These are phyloP conservation scores for Mormyrus hasselquistii DNA, from an alignment of 2,797 vertebrate species.

Conservation along the genomic window DNA sequence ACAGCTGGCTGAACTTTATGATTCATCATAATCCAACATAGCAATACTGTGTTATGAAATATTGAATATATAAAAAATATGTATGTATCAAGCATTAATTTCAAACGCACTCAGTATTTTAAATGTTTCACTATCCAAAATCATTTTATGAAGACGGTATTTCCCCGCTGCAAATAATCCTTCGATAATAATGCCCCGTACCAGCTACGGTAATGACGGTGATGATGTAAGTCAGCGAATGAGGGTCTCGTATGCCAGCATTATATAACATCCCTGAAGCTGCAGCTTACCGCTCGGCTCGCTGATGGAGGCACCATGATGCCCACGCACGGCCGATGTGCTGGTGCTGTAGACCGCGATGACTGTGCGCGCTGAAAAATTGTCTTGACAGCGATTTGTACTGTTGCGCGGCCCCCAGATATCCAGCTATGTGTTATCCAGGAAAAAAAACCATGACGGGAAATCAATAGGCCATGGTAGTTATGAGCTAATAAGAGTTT, in stretches of 20 bases:
- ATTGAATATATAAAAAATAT: neutral
- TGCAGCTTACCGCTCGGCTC: neutral
- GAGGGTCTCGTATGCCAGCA: neutral
- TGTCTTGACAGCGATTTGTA: constrained; percentile 46
- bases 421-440: constrained; percentile 63
- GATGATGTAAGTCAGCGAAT: neutral
- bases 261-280: neutral
- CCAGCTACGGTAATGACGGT: neutral
- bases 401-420: neutral
- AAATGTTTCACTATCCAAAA: neutral
- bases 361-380: constrained; percentile 57
- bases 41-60: neutral
- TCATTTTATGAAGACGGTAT: neutral
- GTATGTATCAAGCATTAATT: neutral
- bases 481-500: constrained; percentile 69
- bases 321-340: neutral
- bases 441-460: constrained; percentile 66
- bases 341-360: constrained; percentile 30
- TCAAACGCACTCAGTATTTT: neutral
- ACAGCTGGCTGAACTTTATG: neutral
- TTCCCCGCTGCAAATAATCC: neutral
- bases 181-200: neutral
- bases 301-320: neutral
- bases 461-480: constrained; percentile 76
- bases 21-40: neutral